These are phyloP conservation scores for Petrocephalus sullivani DNA, from an alignment of 2,797 vertebrate species.

Conservation along the genomic window DNA sequence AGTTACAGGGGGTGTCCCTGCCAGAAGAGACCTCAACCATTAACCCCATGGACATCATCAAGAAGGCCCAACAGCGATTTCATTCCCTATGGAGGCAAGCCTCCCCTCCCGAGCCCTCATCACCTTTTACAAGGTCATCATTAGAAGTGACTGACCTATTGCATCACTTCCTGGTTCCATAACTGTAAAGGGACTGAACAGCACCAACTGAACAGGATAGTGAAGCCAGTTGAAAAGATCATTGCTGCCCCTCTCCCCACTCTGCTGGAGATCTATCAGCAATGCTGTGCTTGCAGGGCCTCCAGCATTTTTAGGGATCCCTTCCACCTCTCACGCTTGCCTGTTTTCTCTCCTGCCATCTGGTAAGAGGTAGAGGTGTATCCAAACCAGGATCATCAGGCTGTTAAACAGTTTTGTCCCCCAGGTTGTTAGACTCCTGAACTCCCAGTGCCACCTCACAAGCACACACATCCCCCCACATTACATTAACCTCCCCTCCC, in stretches of 20 bases:
- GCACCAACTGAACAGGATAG: background rate
- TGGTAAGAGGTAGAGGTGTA: background rate
- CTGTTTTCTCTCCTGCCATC: background rate
- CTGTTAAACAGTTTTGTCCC: background rate
- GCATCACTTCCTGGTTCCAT: no score
- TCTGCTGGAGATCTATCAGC: background rate
- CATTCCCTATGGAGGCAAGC: background rate
- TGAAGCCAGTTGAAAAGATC: background rate
- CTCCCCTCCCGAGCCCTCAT: background rate
- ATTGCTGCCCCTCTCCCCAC: background rate
- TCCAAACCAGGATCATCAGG: background rate
- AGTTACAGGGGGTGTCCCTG: background rate
- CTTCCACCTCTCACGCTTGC: background rate
- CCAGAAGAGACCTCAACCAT: background rate
- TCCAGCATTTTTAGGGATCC: background rate
- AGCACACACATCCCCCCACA: background rate
- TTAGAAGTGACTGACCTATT: background rate
- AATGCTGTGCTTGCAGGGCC: background rate
- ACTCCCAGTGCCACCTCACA: background rate
- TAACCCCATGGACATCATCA: background rate
- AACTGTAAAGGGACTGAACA: background rate
- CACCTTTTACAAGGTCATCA: background rate
- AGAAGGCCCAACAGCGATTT: background rate
- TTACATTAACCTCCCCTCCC: background rate
- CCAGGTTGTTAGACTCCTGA: background rate